Percentiles rank a stretch among this genome's conserved stretches.
Evolutionary conservation across 2,888 invertebrate species (phyloP).

Genomic region (Cordylochernes scorpioides): DNA sequence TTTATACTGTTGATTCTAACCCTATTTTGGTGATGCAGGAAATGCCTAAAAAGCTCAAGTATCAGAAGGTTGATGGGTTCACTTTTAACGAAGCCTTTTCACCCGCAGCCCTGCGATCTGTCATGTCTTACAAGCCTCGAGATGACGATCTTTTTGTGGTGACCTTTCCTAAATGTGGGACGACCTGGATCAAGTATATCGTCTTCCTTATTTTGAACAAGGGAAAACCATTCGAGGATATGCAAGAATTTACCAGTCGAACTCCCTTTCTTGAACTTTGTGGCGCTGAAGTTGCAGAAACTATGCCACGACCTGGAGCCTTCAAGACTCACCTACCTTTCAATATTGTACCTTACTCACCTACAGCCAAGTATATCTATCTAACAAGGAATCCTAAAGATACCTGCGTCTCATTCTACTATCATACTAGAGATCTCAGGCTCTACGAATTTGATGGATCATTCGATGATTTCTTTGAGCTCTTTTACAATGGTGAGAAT

Average conservation of each 20-base stretch:
- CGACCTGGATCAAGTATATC: slow-evolving; percentile 12
- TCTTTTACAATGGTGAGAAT: slow-evolving; percentile 21
- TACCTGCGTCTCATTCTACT: slow-evolving; percentile 23
- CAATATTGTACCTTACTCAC: slow-evolving; percentile 7
- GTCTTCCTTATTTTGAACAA: slow-evolving; percentile 7
- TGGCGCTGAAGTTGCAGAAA: slow-evolving; percentile 5
- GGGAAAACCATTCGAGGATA: slow-evolving; percentile 6
- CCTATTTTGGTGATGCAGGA: no score
- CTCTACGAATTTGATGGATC: slow-evolving; percentile 6
- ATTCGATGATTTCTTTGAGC: slow-evolving; percentile 20
- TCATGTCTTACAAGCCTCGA: slow-evolving; percentile 8
- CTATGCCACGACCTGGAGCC: slow-evolving; percentile 9
- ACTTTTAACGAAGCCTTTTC: no score
- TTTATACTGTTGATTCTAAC: no score
- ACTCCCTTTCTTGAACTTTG: slow-evolving; percentile 9
- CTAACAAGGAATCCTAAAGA: slow-evolving; percentile 25
- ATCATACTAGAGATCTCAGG: slow-evolving; percentile 15
- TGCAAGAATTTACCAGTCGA: slow-evolving; percentile 1
- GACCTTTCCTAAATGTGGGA: slow-evolving; percentile 14
- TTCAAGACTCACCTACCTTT: slow-evolving; percentile 18
- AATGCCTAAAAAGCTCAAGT: no score
- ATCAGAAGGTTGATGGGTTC: no score
- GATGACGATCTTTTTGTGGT: slow-evolving; percentile 10
- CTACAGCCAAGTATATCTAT: slow-evolving; percentile 18
- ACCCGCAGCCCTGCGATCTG: slow-evolving; percentile 4